phyloP scores from a whole-genome alignment of 1,140 invertebrate genomes.

The Halictus rubicundus region DNA sequence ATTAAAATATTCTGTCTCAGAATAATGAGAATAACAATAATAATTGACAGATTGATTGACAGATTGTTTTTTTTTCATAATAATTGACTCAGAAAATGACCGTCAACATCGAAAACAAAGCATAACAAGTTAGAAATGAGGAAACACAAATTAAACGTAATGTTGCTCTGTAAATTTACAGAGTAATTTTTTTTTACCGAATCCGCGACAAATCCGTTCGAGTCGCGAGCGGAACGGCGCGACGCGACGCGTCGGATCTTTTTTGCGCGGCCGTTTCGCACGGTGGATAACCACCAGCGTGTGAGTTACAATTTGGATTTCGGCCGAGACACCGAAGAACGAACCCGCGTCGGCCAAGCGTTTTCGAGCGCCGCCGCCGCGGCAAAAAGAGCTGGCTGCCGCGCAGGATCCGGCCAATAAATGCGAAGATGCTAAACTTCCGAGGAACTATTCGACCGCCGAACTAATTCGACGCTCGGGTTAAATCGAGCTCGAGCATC shows the following conservation, averaged over 20 bases:
- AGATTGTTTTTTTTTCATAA: no score
- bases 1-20: no score
- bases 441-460: constrained; percentile 51
- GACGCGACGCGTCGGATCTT: constrained; percentile 7
- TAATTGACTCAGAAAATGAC: no score
- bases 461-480: constrained; percentile 60
- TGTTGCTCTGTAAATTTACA: no score
- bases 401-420: neutral
- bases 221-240: no score
- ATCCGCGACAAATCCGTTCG: no score
- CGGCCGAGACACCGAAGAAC: constrained; percentile 37
- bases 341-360: neutral
- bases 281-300: constrained; percentile 7
- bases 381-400: constrained; percentile 8
- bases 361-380: neutral
- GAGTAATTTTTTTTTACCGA: no score
- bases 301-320: constrained; percentile 28
- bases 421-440: constrained; percentile 56
- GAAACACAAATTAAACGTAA: no score
- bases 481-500: constrained; percentile 32
- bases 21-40: no score
- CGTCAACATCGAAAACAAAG: no score
- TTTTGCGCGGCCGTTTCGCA: neutral
- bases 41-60: no score
- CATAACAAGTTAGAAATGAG: no score